Conservation (phyloP, 2,888 invertebrate genomes). For the Dione vanillae region DNA sequence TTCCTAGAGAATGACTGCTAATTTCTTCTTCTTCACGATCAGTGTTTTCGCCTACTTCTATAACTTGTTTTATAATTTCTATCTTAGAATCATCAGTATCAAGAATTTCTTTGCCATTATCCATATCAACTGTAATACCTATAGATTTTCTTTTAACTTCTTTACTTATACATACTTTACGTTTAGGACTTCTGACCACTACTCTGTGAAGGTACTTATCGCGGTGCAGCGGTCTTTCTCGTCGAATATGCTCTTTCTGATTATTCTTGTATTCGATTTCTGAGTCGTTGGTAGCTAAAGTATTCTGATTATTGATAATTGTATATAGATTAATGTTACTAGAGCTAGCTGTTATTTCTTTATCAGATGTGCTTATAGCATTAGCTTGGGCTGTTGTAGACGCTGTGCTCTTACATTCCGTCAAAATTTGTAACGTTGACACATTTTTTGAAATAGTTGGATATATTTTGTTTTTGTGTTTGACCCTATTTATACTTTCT, state of each 20-base stretch:
- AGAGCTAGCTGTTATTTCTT: conserved; percentile 63
- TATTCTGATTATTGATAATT: conserved; percentile 36
- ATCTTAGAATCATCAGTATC: conserved; percentile 45
- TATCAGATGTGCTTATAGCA: conserved; percentile 54
- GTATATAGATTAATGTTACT: conserved; percentile 62
- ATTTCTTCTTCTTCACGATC: conserved; percentile 53
- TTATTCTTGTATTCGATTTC: conserved; percentile 43
- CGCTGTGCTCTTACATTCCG: conserved; percentile 56
- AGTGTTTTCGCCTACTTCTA: conserved; percentile 44
- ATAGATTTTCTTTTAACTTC: conserved; percentile 48
- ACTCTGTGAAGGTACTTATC: conserved; percentile 66
- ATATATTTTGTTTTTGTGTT: conserved; percentile 55
- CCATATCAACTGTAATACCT: conserved; percentile 46
- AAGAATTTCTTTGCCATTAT: conserved; percentile 62
- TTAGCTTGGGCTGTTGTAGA: conserved; percentile 48
- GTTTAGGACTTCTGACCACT: conserved; percentile 73
- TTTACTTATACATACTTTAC: conserved; percentile 54
- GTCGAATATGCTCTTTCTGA: conserved; percentile 45
- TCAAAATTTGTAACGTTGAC: conserved; percentile 53
- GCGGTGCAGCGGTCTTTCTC: conserved; percentile 55
- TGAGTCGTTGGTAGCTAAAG: conserved; percentile 14
- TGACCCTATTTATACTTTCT: conserved; percentile 50
- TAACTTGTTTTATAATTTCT: conserved; percentile 46
- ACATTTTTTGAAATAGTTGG: conserved; percentile 57
- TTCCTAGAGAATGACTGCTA: conserved; percentile 67